Evolutionary conservation across 2,888 invertebrate genomes (phyloP).

Genomic region (Chalcosyrphus nemorum): DNA sequence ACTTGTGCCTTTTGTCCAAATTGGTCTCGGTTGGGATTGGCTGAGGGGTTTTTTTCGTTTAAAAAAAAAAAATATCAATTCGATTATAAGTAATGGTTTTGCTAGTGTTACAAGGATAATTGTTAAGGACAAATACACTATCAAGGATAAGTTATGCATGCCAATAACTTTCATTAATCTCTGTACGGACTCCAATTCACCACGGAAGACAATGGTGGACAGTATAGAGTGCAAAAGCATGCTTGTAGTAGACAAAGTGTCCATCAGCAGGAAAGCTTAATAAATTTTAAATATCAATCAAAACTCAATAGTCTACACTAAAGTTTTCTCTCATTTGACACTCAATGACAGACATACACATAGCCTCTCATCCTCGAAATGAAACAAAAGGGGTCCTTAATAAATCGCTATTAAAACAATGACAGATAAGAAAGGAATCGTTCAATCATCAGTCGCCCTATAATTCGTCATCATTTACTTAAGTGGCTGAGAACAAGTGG

Average conservation of each 20-base stretch:
- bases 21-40: neutral
- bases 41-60: neutral
- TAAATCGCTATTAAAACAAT: conserved; percentile 7
- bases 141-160: neutral
- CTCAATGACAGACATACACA: neutral
- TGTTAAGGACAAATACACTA: neutral
- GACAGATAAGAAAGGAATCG: conserved; percentile 4
- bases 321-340: neutral
- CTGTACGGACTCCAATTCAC: no score
- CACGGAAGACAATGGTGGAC: no score
- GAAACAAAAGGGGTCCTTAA: neutral
- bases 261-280: neutral
- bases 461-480: conserved; percentile 41
- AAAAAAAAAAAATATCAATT: neutral
- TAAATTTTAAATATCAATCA: neutral
- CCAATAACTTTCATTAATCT: no score
- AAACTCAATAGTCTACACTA: neutral
- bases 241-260: neutral
- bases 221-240: conserved; percentile 1
- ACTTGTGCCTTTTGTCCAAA: neutral
- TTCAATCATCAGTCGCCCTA: conserved; percentile 10
- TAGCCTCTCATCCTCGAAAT: no score
- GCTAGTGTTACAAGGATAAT: neutral
- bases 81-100: neutral
- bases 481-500: conserved; percentile 27